These are phyloP conservation scores for Gnathonemus echidnorhynchus DNA, from an alignment of 2,113 vertebrate genomes.

Conservation along the genomic window DNA sequence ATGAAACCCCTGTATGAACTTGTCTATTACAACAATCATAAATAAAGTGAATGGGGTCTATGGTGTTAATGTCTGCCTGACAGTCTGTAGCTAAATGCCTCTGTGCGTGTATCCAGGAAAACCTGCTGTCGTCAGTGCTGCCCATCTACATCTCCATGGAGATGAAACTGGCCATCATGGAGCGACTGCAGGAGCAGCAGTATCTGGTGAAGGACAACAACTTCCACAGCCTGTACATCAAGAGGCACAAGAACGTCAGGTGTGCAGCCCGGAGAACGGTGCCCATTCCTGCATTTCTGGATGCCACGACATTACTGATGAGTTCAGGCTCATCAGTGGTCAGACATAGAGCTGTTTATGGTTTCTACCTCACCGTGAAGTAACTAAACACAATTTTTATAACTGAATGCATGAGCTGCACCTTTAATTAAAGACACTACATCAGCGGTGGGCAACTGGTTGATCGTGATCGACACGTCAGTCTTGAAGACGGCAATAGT, in stretches of 20 bases:
- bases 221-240: constrained; percentile 93
- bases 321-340: background rate
- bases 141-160: constrained; percentile 97
- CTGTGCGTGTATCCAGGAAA: constrained; percentile 64
- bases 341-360: background rate
- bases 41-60: background rate
- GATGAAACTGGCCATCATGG: constrained; percentile 95
- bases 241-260: constrained; percentile 93
- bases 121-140: constrained; percentile 86
- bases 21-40: background rate
- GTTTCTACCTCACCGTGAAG: background rate
- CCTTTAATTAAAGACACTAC: background rate
- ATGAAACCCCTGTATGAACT: background rate
- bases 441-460: background rate
- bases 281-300: background rate
- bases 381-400: background rate
- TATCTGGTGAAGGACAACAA: constrained; percentile 85
- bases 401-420: background rate
- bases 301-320: background rate
- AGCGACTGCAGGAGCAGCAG: constrained; percentile 79
- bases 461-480: background rate
- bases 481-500: background rate
- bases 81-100: background rate
- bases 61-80: background rate
- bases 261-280: constrained; percentile 34